Conservation (phyloP, 2,888 invertebrate species). For the Trissolcus japonicus region DNA sequence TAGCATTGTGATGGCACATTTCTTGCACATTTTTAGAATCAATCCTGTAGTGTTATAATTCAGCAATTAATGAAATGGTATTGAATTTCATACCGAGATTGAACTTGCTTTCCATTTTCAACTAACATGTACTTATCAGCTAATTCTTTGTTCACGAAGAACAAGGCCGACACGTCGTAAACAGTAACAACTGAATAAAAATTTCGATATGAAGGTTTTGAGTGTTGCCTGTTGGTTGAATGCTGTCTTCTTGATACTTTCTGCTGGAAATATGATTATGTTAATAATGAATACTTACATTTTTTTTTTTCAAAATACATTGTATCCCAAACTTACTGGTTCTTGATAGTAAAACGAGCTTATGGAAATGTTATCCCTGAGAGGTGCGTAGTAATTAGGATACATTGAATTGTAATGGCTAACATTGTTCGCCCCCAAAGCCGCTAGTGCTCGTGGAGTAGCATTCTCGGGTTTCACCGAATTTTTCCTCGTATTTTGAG, state of each 20-base stretch:
- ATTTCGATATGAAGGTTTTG: constrained; percentile 68
- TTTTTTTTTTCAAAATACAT: constrained; percentile 4
- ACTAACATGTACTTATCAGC: constrained; percentile 88
- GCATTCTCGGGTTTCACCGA: constrained; percentile 85
- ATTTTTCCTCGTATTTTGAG: constrained; percentile 82
- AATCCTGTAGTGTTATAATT: constrained; percentile 61
- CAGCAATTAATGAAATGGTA: neutral
- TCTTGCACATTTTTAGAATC: constrained; percentile 75
- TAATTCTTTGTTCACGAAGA: constrained; percentile 87
- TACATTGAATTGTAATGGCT: constrained; percentile 78
- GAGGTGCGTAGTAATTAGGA: constrained; percentile 75
- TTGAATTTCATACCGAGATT: neutral
- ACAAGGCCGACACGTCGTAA: constrained; percentile 85
- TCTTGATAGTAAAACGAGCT: constrained; percentile 90
- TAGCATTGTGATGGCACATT: constrained; percentile 89
- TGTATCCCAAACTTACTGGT: constrained; percentile 77
- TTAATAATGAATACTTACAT: neutral
- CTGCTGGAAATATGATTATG: constrained; percentile 24
- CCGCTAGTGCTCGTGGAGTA: constrained; percentile 88
- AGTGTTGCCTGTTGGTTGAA: constrained; percentile 63
- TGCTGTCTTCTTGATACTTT: constrained; percentile 69
- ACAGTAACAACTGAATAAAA: constrained; percentile 81
- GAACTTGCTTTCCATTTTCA: neutral
- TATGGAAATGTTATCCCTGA: constrained; percentile 78
- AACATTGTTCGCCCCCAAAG: constrained; percentile 80